Evolutionary conservation across 2,888 invertebrate genomes (phyloP), one percentile per base, ranked within the genome.

Genomic region (Abrostola triplasia): DNA sequence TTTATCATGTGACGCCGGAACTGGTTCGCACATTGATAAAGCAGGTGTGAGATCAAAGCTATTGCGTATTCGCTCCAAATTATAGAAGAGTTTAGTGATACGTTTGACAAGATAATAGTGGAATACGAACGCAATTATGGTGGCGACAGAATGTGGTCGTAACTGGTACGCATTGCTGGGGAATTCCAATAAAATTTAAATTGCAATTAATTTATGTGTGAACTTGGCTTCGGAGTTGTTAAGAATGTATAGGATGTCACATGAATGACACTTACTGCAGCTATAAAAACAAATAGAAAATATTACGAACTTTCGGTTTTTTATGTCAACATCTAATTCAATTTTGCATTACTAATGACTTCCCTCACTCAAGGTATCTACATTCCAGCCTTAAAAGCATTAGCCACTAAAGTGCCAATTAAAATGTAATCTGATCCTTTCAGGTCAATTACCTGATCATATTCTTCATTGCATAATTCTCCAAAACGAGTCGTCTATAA

Each of bases 1-100:
- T 82, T 81, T 73, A 65, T 64, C 54, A 66, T 79, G 84, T 81
- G 82, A 81, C 80, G 74, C 67, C 71, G 75, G 78, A 85, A 87
- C 84, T 81, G 73, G 85, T 84, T 80, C 56, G 62, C 56, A 52
- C 50, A 57, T 57, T 73, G 61, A 67, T 62, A 66, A 68, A 54
- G 70, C 62, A 67, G 76, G 66, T 74, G 62, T 66, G 57, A 71
- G 48, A 48, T 37, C 44, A 10, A 38, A 59, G 41, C 50, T 36
- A 44, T 70, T 69, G 69, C 64, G 59, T 64, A 55, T 67, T 49
- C 36, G 53, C 50, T 37, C 50, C 59, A 64, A 59, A 64, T 73
- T 50, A 12, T 9, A 10, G 59, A 63, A 58, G 62, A 67, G 49
- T 68, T 71, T 50, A 38, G 37, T 41, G 49, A 12, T 5, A 59